Conservation (phyloP, 1,140 invertebrate genomes). For the Trinorchestia longiramus region DNA sequence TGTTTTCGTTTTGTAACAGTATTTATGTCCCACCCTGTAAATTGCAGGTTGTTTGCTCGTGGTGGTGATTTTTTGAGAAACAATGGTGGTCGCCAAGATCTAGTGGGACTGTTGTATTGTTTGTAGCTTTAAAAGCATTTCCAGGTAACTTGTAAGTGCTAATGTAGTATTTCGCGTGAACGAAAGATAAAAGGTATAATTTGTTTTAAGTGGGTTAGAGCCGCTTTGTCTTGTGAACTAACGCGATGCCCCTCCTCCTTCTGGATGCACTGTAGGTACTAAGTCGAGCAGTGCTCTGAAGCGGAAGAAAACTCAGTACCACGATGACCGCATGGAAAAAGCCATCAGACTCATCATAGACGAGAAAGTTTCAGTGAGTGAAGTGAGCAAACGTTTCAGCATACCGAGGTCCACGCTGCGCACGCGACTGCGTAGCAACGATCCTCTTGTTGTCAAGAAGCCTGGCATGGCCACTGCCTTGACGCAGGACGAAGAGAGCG, state of each 20-base stretch:
- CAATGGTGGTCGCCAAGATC: background rate
- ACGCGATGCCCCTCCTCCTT: conserved; percentile 25
- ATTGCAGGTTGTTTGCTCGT: too few species aligned
- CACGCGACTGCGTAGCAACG: background rate
- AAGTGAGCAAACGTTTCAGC: conserved; percentile 43
- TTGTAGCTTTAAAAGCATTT: background rate
- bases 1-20: too few species aligned
- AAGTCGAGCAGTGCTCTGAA: conserved; percentile 24
- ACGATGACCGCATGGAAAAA: conserved; percentile 48
- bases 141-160: background rate
- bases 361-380: conserved; percentile 40
- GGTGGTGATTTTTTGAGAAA: background rate
- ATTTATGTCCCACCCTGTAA: too few species aligned
- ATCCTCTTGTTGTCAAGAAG: conserved; percentile 29
- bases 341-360: conserved; percentile 47
- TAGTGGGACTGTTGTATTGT: background rate
- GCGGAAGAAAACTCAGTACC: conserved; percentile 50
- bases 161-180: background rate
- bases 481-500: conserved; percentile 17
- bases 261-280: conserved; percentile 43
- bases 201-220: background rate
- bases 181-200: background rate
- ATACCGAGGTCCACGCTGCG: conserved; percentile 28
- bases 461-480: conserved; percentile 41
- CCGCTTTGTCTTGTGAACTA: background rate